Evolutionary conservation across 2,113 vertebrate genomes (phyloP), one percentile per base, ranked within the genome.

Genomic region (Seriola aureovittata): DNA sequence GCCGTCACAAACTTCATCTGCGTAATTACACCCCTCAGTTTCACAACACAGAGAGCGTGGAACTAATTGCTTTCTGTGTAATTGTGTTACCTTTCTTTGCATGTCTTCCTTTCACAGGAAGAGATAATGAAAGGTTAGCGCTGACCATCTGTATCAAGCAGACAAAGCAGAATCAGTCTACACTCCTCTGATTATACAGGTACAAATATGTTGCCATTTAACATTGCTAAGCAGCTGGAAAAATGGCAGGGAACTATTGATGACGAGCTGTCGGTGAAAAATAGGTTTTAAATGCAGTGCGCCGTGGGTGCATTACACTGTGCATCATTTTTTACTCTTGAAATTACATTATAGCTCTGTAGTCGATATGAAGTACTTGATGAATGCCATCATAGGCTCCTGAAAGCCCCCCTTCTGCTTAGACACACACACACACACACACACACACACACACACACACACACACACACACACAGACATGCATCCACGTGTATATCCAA

Each of bases 11-110:
- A 92, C 88, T 90, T 92, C 87, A 81, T 90, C 81, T 85, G 72
- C 65, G 55, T 94, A 94, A 95, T 96, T 94, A 94, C 90, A 85
- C 78, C 78, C 82, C 89, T 91, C 84, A 23, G 86, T 89, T 95
- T 84, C 87, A 79, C 92, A 89, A 90, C 90, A 81, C 85, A 88
- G 86, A 92, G 88, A 94, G 93, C 23, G 64, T 75, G 88, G 73
- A 74, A 85, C 91, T 94, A 93, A 95, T 94, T 92, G 90, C 91
- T 85, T 91, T 91, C 88, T 80, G 82, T 88, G 89, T 93, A 90
- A 95, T 90, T 91, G 91, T 67, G 83, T 92, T 92, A 93, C 80
- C 81, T 93, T 92, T 91, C 82, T 89, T 68, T 74, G 59, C 62
- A 76, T 78, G 70, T 83, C 71, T 82, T 73, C 74, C 57, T 52